Evolutionary conservation across 2,113 vertebrate genomes (phyloP).

Genomic region (Brienomyrus brachyistius): DNA sequence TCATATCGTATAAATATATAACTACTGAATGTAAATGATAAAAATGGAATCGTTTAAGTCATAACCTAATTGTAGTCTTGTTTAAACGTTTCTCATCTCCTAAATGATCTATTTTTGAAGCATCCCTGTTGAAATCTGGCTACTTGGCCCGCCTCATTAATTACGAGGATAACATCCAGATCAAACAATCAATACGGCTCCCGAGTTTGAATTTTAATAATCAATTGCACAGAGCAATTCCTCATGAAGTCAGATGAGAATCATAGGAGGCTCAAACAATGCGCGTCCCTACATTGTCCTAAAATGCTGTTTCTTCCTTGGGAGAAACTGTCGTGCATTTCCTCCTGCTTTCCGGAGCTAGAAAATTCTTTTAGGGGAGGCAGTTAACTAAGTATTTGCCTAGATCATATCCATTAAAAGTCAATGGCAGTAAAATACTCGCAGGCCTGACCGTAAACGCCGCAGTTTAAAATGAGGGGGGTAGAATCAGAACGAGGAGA

Average conservation of each 20-base stretch:
- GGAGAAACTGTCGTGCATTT: slow-evolving; percentile 52
- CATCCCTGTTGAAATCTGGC: slow-evolving; percentile 74
- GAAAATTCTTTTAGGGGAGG: slow-evolving; percentile 70
- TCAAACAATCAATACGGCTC: slow-evolving; percentile 96
- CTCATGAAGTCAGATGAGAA: slow-evolving; percentile 90
- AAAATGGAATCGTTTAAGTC: slow-evolving; percentile 31
- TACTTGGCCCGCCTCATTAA: slow-evolving; percentile 87
- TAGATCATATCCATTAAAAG: not conserved
- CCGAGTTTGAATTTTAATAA: slow-evolving; percentile 99
- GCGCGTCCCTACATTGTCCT: not conserved
- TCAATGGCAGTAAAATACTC: not conserved
- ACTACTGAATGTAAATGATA: not conserved
- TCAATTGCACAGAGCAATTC: slow-evolving; percentile 96
- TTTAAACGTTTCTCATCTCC: slow-evolving; percentile 68
- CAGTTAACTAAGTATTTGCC: slow-evolving; percentile 29
- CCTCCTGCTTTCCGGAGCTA: slow-evolving; percentile 78
- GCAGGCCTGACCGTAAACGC: not conserved
- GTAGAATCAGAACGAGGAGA: not conserved
- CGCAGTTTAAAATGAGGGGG: not conserved
- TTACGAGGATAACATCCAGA: slow-evolving; percentile 93
- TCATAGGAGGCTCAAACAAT: slow-evolving; percentile 42
- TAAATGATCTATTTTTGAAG: slow-evolving; percentile 24
- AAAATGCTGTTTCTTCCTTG: not conserved
- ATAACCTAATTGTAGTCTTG: slow-evolving; percentile 59
- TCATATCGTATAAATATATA: not conserved